phyloP scores from a whole-genome alignment of 2,797 vertebrate species.

The Liparis tanakae region DNA sequence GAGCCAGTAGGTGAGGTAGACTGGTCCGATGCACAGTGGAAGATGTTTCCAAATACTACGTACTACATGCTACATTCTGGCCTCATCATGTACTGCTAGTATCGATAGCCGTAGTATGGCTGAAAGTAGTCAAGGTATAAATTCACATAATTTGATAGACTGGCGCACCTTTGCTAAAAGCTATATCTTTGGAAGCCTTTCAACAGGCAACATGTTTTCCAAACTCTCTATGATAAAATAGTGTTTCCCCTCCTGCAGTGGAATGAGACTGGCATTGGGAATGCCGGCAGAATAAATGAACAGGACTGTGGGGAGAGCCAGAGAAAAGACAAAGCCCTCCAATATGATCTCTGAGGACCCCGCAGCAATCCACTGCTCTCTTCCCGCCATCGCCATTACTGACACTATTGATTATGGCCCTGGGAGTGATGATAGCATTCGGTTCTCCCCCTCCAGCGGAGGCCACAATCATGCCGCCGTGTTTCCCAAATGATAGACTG shows the following conservation, averaged over 20 bases:
- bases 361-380: slow-evolving; percentile 67
- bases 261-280: slow-evolving; percentile 44
- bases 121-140: slow-evolving; percentile 14
- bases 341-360: slow-evolving; percentile 73
- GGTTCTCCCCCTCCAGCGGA: slow-evolving; percentile 80
- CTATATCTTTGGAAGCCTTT: slow-evolving; percentile 32
- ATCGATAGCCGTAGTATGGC: background rate
- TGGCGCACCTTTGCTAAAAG: slow-evolving; percentile 15
- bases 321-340: slow-evolving; percentile 72
- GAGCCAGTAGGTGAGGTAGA: background rate
- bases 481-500: slow-evolving; percentile 84
- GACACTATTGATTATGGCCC: slow-evolving; percentile 87
- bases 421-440: slow-evolving; percentile 88
- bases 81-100: background rate
- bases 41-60: background rate
- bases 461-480: slow-evolving; percentile 81
- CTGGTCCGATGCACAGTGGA: background rate
- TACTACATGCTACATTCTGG: background rate
- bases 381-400: slow-evolving; percentile 76
- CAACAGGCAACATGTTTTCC: slow-evolving; percentile 44
- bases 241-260: slow-evolving; percentile 41
- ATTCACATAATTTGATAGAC: slow-evolving; percentile 28
- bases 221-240: slow-evolving; percentile 31
- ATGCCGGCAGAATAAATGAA: slow-evolving; percentile 69
- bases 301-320: slow-evolving; percentile 58